phyloP scores from a whole-genome alignment of 2,888 invertebrate genomes.

The Mesochorus sp. region DNA sequence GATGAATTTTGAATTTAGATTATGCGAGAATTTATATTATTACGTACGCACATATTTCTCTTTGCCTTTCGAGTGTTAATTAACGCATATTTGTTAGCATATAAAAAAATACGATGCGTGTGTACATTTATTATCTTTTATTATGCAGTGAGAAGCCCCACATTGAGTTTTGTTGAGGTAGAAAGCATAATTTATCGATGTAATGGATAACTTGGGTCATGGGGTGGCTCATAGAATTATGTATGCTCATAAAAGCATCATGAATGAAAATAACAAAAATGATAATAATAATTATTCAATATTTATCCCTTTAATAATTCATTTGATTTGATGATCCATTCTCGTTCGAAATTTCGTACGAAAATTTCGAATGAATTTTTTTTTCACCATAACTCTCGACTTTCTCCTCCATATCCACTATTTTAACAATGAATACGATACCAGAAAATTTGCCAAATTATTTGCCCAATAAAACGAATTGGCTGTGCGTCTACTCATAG shows the following conservation, averaged over 20 bases:
- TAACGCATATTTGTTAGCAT: not conserved
- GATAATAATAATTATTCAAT: not conserved
- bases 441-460: not conserved
- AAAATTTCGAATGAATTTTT: not conserved
- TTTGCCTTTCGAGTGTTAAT: not conserved
- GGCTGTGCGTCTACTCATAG: not conserved
- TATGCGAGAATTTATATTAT: slow-evolving; percentile 5
- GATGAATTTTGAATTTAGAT: not conserved
- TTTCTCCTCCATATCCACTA: not conserved
- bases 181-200: slow-evolving; percentile 52
- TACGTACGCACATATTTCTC: not conserved
- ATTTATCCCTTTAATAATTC: too few relatives aligned
- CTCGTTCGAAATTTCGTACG: too few relatives aligned
- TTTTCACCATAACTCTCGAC: not conserved
- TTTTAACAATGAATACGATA: not conserved
- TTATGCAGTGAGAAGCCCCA: slow-evolving; percentile 22
- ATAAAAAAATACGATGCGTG: not conserved
- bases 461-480: not conserved
- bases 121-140: slow-evolving; percentile 26
- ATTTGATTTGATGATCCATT: too few relatives aligned
- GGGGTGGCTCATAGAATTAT: slow-evolving; percentile 28
- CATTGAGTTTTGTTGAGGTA: slow-evolving; percentile 11
- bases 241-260: slow-evolving; percentile 3
- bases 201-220: slow-evolving; percentile 46
- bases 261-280: not conserved